These are phyloP conservation scores for Ophion ellenae DNA, from an alignment of 2,888 invertebrate genomes.

Conservation along the genomic window DNA sequence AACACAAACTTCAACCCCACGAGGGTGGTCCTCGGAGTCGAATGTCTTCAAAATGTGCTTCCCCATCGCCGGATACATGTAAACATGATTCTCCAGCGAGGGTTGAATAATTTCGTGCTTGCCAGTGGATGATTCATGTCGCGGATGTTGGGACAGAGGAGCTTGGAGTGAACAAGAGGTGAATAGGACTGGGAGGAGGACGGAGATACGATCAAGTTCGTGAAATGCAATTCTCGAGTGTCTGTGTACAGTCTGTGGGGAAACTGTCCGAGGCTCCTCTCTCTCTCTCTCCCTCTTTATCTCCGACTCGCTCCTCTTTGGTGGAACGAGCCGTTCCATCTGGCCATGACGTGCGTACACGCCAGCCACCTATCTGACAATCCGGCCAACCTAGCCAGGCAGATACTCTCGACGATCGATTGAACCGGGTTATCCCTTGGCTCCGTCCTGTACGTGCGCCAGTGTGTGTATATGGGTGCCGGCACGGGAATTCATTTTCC, in stretches of 20 bases:
- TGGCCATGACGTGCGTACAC: constrained; percentile 49
- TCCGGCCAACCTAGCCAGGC: constrained; percentile 49
- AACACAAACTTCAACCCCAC: no score
- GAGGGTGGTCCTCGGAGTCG: no score
- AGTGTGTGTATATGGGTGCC: constrained; percentile 64
- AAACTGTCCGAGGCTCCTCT: constrained; percentile 44
- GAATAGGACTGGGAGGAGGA: constrained; percentile 20
- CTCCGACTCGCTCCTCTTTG: constrained; percentile 36
- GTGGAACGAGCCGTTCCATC: constrained; percentile 47
- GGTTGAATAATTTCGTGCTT: constrained; percentile 58
- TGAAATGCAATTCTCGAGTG: constrained; percentile 56
- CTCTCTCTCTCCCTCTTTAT: constrained; percentile 41
- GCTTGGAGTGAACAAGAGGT: constrained; percentile 5
- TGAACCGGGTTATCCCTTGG: constrained; percentile 76
- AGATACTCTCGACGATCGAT: constrained; percentile 77
- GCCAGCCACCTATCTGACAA: constrained; percentile 53
- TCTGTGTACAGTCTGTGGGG: constrained; percentile 42
- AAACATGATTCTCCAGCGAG: background rate
- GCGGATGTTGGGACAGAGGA: constrained; percentile 49
- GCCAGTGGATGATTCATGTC: constrained; percentile 56
- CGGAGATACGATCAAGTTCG: constrained; percentile 36
- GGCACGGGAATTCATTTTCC: constrained; percentile 78
- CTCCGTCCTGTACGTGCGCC: constrained; percentile 50
- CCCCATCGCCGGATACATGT: background rate
- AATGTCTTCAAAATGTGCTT: no score